Evolutionary conservation across 1,140 invertebrate species (phyloP).

Genomic region (Daktulosphaira vitifoliae): DNA sequence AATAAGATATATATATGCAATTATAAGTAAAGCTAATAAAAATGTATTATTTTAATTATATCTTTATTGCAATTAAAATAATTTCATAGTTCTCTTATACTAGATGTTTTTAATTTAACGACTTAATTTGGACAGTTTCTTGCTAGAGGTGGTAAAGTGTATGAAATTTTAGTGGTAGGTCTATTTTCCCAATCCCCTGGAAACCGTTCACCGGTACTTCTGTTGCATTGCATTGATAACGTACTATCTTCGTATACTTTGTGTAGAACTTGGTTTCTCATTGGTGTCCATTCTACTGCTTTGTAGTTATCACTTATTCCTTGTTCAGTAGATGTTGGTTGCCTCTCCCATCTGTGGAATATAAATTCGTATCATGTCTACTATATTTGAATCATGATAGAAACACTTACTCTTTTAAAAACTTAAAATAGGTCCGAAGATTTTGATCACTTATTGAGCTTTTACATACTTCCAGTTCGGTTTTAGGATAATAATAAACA

Average conservation of each 20-base stretch:
- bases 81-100: too few species aligned
- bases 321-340: slow-evolving; percentile 47
- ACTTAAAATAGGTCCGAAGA: slow-evolving; percentile 73
- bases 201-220: slow-evolving; percentile 75
- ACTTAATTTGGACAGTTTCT: slow-evolving; percentile 45
- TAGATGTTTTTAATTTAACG: too few species aligned
- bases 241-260: slow-evolving; percentile 75
- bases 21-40: too few species aligned
- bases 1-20: too few species aligned
- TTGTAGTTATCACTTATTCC: slow-evolving; percentile 67
- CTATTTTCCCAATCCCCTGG: slow-evolving; percentile 63
- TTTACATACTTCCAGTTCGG: slow-evolving; percentile 90
- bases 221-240: slow-evolving; percentile 92
- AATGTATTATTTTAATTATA: too few species aligned
- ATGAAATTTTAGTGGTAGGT: slow-evolving; percentile 47
- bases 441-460: slow-evolving; percentile 79
- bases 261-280: slow-evolving; percentile 60
- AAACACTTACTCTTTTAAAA: slow-evolving; percentile 70
- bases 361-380: too few species aligned
- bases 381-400: too few species aligned
- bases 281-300: slow-evolving; percentile 72
- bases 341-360: slow-evolving; percentile 68
- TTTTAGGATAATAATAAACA: slow-evolving; percentile 92
- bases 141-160: slow-evolving; percentile 47
- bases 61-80: too few species aligned